Conservation (phyloP, 2,888 invertebrate species). For the Margaritifera margaritifera region DNA sequence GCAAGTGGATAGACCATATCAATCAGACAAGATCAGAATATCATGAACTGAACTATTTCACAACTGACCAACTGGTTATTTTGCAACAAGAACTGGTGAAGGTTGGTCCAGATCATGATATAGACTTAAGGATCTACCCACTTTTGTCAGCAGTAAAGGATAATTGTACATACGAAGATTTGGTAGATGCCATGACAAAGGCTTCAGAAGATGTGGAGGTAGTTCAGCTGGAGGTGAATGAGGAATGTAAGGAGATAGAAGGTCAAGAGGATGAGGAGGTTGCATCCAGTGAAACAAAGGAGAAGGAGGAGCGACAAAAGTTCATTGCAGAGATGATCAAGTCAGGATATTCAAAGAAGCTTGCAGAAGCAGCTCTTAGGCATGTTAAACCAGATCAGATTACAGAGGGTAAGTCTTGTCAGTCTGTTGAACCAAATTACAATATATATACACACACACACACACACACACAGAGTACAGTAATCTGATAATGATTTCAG, state of each 20-base stretch:
- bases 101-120: constrained; percentile 30
- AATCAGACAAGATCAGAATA: constrained; percentile 39
- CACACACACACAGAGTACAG: too few species aligned
- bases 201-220: constrained; percentile 19
- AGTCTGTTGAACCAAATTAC: constrained; percentile 11
- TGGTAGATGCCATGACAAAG: constrained; percentile 37
- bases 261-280: constrained; percentile 7
- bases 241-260: constrained; percentile 2
- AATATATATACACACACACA: constrained; percentile 27
- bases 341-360: constrained; percentile 31
- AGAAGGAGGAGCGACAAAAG: constrained; percentile 10
- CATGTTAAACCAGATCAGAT: constrained; percentile 25
- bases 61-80: constrained; percentile 62
- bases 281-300: constrained; percentile 39
- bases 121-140: constrained; percentile 38
- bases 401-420: constrained; percentile 28
- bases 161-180: constrained; percentile 39
- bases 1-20: constrained; percentile 53
- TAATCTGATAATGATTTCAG: constrained; percentile 11
- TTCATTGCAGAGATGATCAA: constrained; percentile 39
- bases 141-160: constrained; percentile 46
- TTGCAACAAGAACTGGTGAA: constrained; percentile 55
- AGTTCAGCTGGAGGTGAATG: constrained; percentile 15
- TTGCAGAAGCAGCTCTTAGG: constrained; percentile 37
- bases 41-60: constrained; percentile 57